Evolutionary conservation across 2,797 vertebrate species (phyloP).

Genomic region (Lateolabrax maculatus): DNA sequence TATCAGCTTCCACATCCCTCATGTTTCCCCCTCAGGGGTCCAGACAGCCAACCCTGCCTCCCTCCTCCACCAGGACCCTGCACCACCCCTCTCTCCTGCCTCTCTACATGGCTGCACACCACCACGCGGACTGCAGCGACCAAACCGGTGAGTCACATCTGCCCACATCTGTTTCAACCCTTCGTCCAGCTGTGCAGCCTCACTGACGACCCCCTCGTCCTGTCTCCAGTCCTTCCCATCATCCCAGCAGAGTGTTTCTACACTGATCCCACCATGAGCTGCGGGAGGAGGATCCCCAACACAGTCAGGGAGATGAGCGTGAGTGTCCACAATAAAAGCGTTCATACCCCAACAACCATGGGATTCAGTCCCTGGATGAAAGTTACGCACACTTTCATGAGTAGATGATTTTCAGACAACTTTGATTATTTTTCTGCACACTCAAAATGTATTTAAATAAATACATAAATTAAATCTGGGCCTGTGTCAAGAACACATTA

Average conservation of each 20-base stretch:
- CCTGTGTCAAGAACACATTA: not conserved
- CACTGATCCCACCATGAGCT: conserved; percentile 53
- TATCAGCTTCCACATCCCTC: not conserved
- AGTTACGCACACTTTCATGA: not conserved
- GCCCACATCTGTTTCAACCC: not conserved
- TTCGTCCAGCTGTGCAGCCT: not conserved
- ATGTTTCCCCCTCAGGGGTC: not conserved
- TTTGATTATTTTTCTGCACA: not conserved
- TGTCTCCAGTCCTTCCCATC: conserved; percentile 36
- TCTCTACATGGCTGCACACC: conserved; percentile 38
- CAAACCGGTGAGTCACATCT: conserved; percentile 28
- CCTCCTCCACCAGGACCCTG: conserved; percentile 56
- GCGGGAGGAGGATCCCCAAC: conserved; percentile 62
- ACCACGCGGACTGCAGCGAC: rapidly evolving
- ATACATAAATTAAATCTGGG: not conserved
- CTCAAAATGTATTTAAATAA: not conserved
- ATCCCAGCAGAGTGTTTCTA: conserved; percentile 59
- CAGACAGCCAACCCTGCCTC: conserved; percentile 5
- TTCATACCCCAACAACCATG: not conserved
- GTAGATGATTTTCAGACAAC: not conserved
- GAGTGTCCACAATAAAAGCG: conserved; percentile 8
- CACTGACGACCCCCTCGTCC: not conserved
- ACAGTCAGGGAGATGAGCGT: conserved; percentile 48
- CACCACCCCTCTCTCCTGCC: conserved; percentile 67
- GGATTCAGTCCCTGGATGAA: not conserved